These are phyloP conservation scores for Peribatodes rhomboidaria DNA, from an alignment of 2,888 invertebrate species.

Conservation along the genomic window DNA sequence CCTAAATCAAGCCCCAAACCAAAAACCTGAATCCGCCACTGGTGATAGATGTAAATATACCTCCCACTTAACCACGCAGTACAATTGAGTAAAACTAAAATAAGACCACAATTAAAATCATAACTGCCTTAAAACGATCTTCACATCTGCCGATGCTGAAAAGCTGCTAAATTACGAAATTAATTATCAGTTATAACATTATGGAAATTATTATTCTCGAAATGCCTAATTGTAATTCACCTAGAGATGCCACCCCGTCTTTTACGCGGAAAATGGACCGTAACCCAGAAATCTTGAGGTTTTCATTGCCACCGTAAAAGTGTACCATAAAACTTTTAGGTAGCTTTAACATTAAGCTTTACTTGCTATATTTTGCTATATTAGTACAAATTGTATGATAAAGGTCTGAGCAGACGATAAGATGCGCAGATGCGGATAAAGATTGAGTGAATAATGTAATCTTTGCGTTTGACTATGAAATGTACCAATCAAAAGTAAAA, in stretches of 20 bases:
- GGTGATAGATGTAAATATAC: too few relatives aligned
- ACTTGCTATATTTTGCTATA: slow-evolving; percentile 18
- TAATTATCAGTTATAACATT: slow-evolving; percentile 3
- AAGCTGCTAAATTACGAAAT: slow-evolving; percentile 10
- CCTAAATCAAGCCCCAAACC: too few relatives aligned
- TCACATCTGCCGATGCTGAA: slow-evolving; percentile 20
- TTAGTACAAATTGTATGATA: slow-evolving; percentile 17
- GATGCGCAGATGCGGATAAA: too few relatives aligned
- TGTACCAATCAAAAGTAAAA: too few relatives aligned
- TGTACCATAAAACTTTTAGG: slow-evolving; percentile 43
- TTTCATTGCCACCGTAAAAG: slow-evolving; percentile 67
- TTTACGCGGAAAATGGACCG: slow-evolving; percentile 52
- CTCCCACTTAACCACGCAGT: background rate
- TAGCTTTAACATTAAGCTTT: slow-evolving; percentile 31
- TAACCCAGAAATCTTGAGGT: slow-evolving; percentile 64
- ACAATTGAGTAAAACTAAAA: background rate
- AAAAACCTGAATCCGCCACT: too few relatives aligned
- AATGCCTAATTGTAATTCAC: slow-evolving; percentile 42
- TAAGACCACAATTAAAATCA: background rate
- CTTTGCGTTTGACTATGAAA: too few relatives aligned
- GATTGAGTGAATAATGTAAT: too few relatives aligned
- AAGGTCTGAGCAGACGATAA: background rate
- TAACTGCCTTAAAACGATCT: background rate
- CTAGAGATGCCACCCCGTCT: slow-evolving; percentile 37
- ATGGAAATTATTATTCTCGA: slow-evolving; percentile 14